A percentile compares a stretch with the other conserved stretches of the same genome.
Evolutionary conservation across 64 coral and sea anemone species (phyloP).

Genomic region (Cladopsammia gracilis): DNA sequence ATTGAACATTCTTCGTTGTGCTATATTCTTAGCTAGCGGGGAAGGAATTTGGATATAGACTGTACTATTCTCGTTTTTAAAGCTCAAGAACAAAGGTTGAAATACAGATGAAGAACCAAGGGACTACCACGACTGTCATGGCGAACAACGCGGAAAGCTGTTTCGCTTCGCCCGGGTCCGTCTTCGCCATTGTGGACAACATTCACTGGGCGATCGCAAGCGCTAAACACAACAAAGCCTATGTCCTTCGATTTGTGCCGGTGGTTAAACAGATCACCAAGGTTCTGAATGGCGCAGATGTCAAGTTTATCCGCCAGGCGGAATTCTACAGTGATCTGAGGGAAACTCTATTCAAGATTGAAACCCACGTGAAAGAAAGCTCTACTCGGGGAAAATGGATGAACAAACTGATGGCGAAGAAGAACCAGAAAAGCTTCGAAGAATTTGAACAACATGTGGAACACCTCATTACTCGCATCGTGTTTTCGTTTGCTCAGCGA

Average conservation of each 20-base stretch:
- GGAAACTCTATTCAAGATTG: conserved; percentile 81
- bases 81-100: not conserved
- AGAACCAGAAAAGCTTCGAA: conserved; percentile 82
- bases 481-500: conserved; percentile 94
- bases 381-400: conserved; percentile 73
- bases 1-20: conserved; percentile 16
- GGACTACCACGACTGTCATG: not conserved
- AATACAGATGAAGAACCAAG: conserved; percentile 70
- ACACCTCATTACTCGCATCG: conserved; percentile 88
- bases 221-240: conserved; percentile 93
- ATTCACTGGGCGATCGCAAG: conserved; percentile 88
- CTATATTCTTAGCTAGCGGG: not conserved
- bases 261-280: conserved; percentile 85
- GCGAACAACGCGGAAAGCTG: conserved; percentile 32
- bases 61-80: not conserved
- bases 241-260: conserved; percentile 78
- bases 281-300: conserved; percentile 90
- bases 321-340: conserved; percentile 94
- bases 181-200: conserved; percentile 75
- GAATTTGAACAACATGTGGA: conserved; percentile 89
- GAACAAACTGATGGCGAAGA: conserved; percentile 85
- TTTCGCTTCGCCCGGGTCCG: conserved; percentile 58
- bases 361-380: conserved; percentile 74
- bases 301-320: conserved; percentile 78
- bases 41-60: not conserved